Evolutionary conservation across 2,797 vertebrate species (phyloP), one percentile per base, ranked within the genome.

Genomic region (Merluccius polli): DNA sequence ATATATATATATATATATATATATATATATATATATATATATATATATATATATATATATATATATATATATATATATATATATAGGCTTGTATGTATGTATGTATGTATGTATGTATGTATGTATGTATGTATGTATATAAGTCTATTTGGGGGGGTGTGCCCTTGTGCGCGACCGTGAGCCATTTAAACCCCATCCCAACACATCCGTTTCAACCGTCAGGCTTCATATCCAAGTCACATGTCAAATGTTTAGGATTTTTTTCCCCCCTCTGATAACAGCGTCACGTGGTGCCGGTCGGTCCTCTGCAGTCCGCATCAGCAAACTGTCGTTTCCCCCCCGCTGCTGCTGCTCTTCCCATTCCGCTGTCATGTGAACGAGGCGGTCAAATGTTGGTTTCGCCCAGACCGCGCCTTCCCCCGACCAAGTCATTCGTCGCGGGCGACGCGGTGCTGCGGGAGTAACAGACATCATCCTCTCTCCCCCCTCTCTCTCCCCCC

Each of bases 291-390:
- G 77, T 71, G 70, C 80, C 31, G 68, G 70, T 75, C 72, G 71
- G 41, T 85, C 83, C 80, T 84, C 91, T 80, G 88, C 86, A 85
- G 82, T 84, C 85, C 74, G 85, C 84, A 87, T 85, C 89, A 86
- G 86, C 85, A 79, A 84, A 89, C 85, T 87, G 89, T 90, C 83
- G 75, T 89, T 75, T 84, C 82, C 84, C 85, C 85, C 84, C 79
- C 79, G 11, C 74, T 89, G 82, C 87, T n/a, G n/a, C n/a, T n/a
- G n/a, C n/a, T n/a, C n/a, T n/a, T n/a, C n/a, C 78, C 82, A 48
- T 78, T 83, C 85, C 84, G 84, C 81, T 83, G 83, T 89, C 90
- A 92, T 90, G 88, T 91, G 90, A 89, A 78, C 70, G 84, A 79
- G 82, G 79, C 44, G 73, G n/a, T 21, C 76, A 76, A 83, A 81